phyloP scores from a whole-genome alignment of 2,113 vertebrate genomes.

The Zosterops lateralis region DNA sequence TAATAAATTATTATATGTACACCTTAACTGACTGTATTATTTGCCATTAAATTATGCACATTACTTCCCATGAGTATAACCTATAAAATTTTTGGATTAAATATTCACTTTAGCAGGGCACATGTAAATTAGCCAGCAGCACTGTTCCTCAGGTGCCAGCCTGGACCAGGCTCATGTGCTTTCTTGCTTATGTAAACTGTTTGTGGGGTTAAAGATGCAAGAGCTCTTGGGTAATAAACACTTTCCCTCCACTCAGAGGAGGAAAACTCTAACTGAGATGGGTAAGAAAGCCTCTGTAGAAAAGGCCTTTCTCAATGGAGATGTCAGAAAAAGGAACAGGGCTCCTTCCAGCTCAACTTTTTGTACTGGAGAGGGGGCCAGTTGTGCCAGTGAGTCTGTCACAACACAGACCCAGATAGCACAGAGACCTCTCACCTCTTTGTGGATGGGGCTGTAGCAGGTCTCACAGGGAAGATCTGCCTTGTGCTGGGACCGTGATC shows the following conservation, averaged over 20 bases:
- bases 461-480: neutral
- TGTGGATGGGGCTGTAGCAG: accelerated
- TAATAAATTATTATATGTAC: neutral
- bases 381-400: neutral
- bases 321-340: neutral
- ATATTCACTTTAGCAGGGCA: neutral
- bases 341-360: neutral
- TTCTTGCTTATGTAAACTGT: neutral
- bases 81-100: neutral
- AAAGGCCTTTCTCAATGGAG: neutral
- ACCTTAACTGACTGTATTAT: neutral
- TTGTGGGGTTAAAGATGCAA: neutral
- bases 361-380: neutral
- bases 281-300: neutral
- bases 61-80: neutral
- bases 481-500: neutral
- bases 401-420: neutral
- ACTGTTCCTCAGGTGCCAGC: neutral
- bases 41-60: neutral
- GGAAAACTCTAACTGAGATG: neutral
- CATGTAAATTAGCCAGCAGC: neutral
- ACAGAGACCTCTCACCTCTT: neutral
- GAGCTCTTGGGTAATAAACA: neutral
- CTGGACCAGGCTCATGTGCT: accelerated
- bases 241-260: neutral